Percentiles rank a stretch among this genome's conserved stretches.
phyloP scores from a whole-genome alignment of 2,113 vertebrate genomes.

The Macquaria australasica region DNA sequence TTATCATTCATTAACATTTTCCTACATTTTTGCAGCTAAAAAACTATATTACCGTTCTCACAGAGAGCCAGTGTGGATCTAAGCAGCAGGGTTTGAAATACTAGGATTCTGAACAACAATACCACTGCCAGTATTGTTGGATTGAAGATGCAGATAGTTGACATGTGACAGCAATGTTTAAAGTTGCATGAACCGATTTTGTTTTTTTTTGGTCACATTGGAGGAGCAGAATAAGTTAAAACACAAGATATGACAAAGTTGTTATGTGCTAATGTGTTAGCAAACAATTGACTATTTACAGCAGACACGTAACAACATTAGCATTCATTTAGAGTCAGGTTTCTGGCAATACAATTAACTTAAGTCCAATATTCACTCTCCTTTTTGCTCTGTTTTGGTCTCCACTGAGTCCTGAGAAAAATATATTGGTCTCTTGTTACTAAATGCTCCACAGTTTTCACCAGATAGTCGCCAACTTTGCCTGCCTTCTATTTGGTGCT shows the following conservation, averaged over 20 bases:
- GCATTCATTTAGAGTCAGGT: too few species aligned
- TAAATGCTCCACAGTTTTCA: background rate
- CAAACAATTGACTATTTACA: too few species aligned
- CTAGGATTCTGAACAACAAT: background rate
- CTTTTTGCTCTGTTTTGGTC: background rate
- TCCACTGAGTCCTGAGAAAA: background rate
- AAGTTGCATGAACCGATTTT: background rate
- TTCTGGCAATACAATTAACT: background rate
- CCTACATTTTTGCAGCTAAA: constrained; percentile 40
- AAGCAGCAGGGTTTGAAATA: background rate
- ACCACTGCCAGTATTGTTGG: background rate
- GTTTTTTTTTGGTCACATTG: background rate
- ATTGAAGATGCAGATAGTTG: background rate
- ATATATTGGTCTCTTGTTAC: background rate
- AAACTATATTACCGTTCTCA: constrained; percentile 19
- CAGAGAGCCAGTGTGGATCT: constrained; percentile 8
- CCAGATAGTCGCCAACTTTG: background rate
- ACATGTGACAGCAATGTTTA: background rate
- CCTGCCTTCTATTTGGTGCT: background rate
- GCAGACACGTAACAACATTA: too few species aligned
- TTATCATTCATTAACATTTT: constrained; percentile 74
- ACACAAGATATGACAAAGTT: background rate
- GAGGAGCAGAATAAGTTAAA: background rate
- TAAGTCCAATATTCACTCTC: background rate
- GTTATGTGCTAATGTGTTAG: background rate